Evolutionary conservation across 2,888 invertebrate genomes (phyloP).

Genomic region (Ophion obscuratus): DNA sequence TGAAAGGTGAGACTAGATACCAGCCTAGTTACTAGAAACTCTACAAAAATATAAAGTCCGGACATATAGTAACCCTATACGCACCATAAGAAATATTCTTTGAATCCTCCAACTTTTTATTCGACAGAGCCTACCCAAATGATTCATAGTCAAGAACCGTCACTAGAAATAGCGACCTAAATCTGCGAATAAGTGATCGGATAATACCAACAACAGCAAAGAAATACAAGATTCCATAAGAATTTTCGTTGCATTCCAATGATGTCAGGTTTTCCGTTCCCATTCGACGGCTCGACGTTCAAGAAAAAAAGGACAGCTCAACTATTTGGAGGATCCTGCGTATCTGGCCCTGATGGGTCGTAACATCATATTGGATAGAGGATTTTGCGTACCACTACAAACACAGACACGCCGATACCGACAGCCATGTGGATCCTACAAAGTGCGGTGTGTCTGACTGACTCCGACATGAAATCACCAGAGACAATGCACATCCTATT

Average conservation of each 20-base stretch:
- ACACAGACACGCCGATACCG: not conserved
- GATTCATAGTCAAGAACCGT: not conserved
- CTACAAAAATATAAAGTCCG: no score
- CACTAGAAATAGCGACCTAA: not conserved
- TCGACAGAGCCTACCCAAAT: no score
- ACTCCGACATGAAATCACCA: conserved; percentile 61
- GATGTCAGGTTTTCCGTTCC: not conserved
- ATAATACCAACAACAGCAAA: not conserved
- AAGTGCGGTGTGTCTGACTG: conserved; percentile 46
- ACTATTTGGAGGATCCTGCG: not conserved
- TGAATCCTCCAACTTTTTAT: no score
- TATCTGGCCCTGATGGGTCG: not conserved
- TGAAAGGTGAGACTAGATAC: no score
- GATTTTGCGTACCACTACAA: not conserved
- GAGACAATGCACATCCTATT: conserved; percentile 75
- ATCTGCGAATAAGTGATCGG: not conserved
- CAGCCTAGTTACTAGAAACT: no score
- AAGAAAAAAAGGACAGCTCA: not conserved
- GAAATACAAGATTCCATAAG: not conserved
- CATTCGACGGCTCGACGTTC: not conserved
- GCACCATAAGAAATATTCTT: no score
- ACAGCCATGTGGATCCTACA: conserved; percentile 33
- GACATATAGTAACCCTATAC: no score
- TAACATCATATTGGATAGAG: not conserved
- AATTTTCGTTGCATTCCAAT: not conserved